Evolutionary conservation across 2,113 vertebrate genomes (phyloP).

Genomic region (Pedionomus torquatus): DNA sequence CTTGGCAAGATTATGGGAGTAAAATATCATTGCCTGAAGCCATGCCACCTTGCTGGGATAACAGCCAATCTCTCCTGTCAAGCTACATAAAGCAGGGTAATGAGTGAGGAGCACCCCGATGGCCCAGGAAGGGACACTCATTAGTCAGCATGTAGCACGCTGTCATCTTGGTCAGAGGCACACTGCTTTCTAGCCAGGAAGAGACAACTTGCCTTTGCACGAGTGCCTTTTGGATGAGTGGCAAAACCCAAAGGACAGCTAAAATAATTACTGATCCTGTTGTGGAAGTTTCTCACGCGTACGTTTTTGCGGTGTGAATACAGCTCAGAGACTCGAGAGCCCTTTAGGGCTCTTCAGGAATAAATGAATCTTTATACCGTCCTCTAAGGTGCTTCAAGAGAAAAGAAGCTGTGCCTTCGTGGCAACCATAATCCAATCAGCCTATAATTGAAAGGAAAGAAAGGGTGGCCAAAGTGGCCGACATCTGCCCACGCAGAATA

Average conservation of each 20-base stretch:
- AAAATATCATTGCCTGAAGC: neutral
- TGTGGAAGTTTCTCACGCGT: neutral
- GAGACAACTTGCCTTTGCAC: neutral
- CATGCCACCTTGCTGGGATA: conserved; percentile 15
- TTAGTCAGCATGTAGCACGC: neutral
- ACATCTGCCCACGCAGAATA: neutral
- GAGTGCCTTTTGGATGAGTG: neutral
- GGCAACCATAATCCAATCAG: neutral
- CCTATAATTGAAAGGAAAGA: neutral
- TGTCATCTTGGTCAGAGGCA: neutral
- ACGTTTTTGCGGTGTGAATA: neutral
- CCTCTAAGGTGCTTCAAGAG: neutral
- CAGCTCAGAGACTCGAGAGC: neutral
- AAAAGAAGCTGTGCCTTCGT: fast-evolving
- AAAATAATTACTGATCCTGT: neutral
- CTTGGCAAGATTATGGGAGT: neutral
- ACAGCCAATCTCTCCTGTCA: neutral
- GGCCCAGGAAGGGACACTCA: neutral
- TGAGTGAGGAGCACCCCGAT: neutral
- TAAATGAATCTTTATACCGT: neutral
- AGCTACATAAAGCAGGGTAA: neutral
- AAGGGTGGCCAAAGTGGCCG: neutral
- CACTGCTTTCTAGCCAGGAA: neutral
- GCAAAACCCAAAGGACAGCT: neutral
- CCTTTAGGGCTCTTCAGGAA: neutral